phyloP scores from a whole-genome alignment of 1,140 invertebrate genomes.

The Coelopa frigida region DNA sequence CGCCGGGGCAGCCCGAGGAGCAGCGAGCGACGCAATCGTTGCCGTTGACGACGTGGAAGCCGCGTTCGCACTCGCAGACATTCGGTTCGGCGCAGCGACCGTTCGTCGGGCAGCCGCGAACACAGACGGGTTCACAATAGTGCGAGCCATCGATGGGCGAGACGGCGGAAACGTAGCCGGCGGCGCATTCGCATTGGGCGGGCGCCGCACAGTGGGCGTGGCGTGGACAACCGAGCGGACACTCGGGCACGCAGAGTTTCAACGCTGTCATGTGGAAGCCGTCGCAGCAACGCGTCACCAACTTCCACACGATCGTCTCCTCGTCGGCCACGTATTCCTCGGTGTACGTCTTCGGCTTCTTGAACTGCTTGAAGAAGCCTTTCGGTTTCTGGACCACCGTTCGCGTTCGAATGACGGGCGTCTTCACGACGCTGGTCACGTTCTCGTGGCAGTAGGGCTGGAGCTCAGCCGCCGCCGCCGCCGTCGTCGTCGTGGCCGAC shows the following conservation, averaged over 20 bases:
- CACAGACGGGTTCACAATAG: conserved; percentile 6
- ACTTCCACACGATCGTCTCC: background rate
- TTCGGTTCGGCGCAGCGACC: background rate
- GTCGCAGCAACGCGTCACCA: conserved; percentile 1
- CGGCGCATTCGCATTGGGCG: background rate
- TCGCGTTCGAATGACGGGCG: background rate
- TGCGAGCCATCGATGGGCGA: background rate
- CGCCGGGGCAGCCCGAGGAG: background rate
- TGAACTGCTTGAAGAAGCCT: background rate
- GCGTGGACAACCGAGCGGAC: background rate
- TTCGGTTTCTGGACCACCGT: background rate
- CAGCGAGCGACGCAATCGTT: background rate
- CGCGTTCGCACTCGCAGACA: conserved; percentile 7
- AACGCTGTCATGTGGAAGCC: background rate
- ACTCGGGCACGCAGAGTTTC: conserved; percentile 4
- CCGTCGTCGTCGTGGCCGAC: too few relatives aligned
- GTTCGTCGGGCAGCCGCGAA: conserved; percentile 4
- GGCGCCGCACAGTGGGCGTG: background rate
- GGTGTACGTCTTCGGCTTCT: background rate
- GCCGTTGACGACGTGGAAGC: background rate
- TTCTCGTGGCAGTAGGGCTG: conserved; percentile 4
- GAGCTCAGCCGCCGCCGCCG: too few relatives aligned
- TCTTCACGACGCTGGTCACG: background rate
- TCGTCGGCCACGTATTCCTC: background rate
- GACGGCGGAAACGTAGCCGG: background rate